These are phyloP conservation scores for Beris chalybata DNA, from an alignment of 2,888 invertebrate species.

Conservation along the genomic window DNA sequence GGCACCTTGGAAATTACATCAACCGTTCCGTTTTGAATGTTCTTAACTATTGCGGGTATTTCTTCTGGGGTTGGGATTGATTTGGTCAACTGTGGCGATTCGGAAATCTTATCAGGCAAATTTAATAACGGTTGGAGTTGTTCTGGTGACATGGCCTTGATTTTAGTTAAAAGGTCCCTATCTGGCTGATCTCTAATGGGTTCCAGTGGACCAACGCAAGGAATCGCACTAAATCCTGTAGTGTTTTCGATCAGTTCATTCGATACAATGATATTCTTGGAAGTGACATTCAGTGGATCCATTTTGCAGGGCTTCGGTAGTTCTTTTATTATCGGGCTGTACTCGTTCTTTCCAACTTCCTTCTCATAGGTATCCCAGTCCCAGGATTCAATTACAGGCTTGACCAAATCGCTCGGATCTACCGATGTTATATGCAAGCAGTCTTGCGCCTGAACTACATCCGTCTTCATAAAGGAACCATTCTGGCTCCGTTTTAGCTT, in stretches of 20 bases:
- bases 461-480: conserved; percentile 57
- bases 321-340: conserved; percentile 56
- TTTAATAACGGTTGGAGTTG: conserved; percentile 59
- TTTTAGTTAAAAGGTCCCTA: conserved; percentile 33
- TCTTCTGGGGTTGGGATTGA: conserved; percentile 66
- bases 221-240: conserved; percentile 62
- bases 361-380: conserved; percentile 68
- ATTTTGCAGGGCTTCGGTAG: conserved; percentile 60
- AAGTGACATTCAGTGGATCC: conserved; percentile 48
- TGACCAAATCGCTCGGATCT: conserved; percentile 66
- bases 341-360: conserved; percentile 60
- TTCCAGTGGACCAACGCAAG: conserved; percentile 65
- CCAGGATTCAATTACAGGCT: conserved; percentile 65
- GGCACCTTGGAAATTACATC: conserved; percentile 65
- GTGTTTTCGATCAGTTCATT: conserved; percentile 60
- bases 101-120: conserved; percentile 62
- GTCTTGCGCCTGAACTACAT: conserved; percentile 60
- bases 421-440: conserved; percentile 59
- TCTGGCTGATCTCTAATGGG: conserved; percentile 61
- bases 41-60: conserved; percentile 65
- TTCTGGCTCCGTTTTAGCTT: conserved; percentile 54
- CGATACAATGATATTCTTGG: conserved; percentile 58
- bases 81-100: conserved; percentile 40
- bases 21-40: conserved; percentile 63
- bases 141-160: conserved; percentile 60